Percentiles rank a stretch among this genome's conserved stretches.
Evolutionary conservation across 2,113 vertebrate species (phyloP).

Genomic region (Aix galericulata): DNA sequence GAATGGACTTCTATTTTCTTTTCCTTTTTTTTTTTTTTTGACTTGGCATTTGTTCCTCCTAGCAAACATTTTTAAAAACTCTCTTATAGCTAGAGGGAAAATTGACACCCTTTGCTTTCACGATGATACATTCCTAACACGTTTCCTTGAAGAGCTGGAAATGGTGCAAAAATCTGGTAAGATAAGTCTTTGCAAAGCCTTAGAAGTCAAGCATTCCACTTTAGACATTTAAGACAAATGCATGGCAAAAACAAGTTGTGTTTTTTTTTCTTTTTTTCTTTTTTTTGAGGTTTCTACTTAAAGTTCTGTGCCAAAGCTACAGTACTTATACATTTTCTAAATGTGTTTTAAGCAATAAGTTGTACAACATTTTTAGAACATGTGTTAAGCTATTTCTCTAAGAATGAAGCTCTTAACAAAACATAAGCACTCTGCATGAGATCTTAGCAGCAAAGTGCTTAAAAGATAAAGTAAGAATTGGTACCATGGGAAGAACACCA

Average conservation of each 20-base stretch:
- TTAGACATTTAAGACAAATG: constrained; percentile 71
- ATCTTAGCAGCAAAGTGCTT: constrained; percentile 90
- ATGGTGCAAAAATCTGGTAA: constrained; percentile 67
- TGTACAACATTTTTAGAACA: constrained; percentile 91
- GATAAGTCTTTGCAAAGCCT: constrained; percentile 73
- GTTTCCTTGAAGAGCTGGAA: constrained; percentile 68
- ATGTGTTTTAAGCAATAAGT: constrained; percentile 90
- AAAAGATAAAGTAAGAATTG: constrained; percentile 91
- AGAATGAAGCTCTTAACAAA: constrained; percentile 91
- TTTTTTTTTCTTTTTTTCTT: constrained; percentile 55
- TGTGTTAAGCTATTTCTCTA: constrained; percentile 91
- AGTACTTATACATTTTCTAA: constrained; percentile 86
- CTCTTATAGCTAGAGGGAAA: constrained; percentile 68
- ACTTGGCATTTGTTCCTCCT: constrained; percentile 70
- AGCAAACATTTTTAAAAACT: constrained; percentile 69
- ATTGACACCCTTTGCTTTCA: constrained; percentile 72
- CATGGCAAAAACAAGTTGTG: constrained; percentile 62
- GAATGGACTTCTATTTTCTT: constrained; percentile 58
- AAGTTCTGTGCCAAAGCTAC: constrained; percentile 81
- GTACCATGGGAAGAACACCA: constrained; percentile 98
- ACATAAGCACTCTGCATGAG: constrained; percentile 91
- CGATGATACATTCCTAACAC: constrained; percentile 70
- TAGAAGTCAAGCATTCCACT: constrained; percentile 66
- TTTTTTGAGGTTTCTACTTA: constrained; percentile 76
- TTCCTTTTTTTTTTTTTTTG: constrained; percentile 18